Evolutionary conservation across 2,113 vertebrate genomes (phyloP).

Genomic region (Shinisaurus crocodilurus): DNA sequence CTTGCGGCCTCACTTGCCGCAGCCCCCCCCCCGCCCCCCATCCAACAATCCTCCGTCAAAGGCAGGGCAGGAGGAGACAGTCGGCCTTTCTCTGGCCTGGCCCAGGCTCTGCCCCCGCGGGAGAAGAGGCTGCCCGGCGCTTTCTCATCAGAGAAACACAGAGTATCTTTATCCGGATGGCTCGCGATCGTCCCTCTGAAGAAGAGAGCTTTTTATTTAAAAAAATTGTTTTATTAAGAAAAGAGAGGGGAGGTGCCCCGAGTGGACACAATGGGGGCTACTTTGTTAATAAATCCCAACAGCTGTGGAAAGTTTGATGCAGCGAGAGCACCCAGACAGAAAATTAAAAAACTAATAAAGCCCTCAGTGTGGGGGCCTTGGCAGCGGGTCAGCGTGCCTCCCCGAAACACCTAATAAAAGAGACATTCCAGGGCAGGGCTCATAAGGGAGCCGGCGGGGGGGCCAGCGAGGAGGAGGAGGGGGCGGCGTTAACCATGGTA

Average conservation of each 20-base stretch:
- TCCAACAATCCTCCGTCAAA: too few species aligned
- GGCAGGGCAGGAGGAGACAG: neutral
- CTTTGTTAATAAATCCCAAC: constrained; percentile 72
- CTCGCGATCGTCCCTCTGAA: neutral
- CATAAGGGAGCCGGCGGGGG: constrained; percentile 80
- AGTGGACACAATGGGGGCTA: constrained; percentile 56
- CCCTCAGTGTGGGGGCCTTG: constrained; percentile 83
- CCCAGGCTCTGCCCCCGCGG: neutral
- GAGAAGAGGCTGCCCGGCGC: neutral
- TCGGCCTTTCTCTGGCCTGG: neutral
- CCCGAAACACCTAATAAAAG: constrained; percentile 83
- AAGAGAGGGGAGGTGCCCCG: constrained; percentile 36
- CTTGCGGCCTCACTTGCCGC: neutral
- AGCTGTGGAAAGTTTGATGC: constrained; percentile 85
- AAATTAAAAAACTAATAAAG: constrained; percentile 87
- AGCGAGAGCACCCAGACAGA: constrained; percentile 82
- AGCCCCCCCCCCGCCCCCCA: neutral
- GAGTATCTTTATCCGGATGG: constrained; percentile 45
- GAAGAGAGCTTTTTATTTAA: neutral
- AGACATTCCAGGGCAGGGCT: constrained; percentile 85
- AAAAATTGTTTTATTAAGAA: constrained; percentile 51
- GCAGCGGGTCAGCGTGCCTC: constrained; percentile 80
- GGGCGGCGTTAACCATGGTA: constrained; percentile 76
- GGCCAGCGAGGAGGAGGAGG: constrained; percentile 74
- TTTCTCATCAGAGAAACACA: constrained; percentile 25